These are phyloP conservation scores for Coelopa frigida DNA, from an alignment of 1,140 invertebrate genomes.

Conservation along the genomic window DNA sequence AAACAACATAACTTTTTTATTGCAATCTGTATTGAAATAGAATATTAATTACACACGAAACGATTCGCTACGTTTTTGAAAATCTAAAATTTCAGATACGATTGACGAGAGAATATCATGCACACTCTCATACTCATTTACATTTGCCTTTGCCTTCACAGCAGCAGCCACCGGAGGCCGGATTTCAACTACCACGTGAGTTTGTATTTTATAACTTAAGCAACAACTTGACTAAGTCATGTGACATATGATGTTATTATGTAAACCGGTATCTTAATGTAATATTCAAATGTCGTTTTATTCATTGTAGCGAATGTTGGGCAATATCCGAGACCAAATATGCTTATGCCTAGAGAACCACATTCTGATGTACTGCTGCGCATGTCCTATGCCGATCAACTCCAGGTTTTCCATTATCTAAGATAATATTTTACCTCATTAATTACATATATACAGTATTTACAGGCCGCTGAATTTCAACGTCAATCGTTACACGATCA, in stretches of 20 bases:
- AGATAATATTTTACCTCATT: conserved; percentile 31
- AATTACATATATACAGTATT: conserved; percentile 46
- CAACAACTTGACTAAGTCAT: conserved; percentile 2
- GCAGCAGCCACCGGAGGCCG: conserved; percentile 64
- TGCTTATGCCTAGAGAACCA: conserved; percentile 45
- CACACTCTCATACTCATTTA: conserved; percentile 76
- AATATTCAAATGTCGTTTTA: conserved; percentile 4
- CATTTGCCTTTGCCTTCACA: conserved; percentile 79
- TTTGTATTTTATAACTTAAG: conserved; percentile 35
- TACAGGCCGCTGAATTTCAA: conserved; percentile 45
- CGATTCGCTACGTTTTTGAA: conserved; percentile 18
- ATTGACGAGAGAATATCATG: conserved; percentile 46
- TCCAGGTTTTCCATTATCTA: conserved; percentile 42
- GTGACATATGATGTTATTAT: neutral
- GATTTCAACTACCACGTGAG: conserved; percentile 47
- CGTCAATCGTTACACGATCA: conserved; percentile 44
- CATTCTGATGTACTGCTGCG: conserved; percentile 44
- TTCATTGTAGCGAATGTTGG: conserved; percentile 43
- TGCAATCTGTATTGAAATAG: too few species aligned
- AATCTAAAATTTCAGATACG: conserved; percentile 46
- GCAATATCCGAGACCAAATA: conserved; percentile 46
- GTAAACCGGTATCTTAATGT: neutral
- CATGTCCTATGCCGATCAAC: conserved; percentile 45
- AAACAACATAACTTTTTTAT: neutral
- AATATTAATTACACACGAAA: conserved; percentile 7